These are phyloP conservation scores for Anastrepha obliqua DNA, from an alignment of 1,140 invertebrate species.

Conservation along the genomic window DNA sequence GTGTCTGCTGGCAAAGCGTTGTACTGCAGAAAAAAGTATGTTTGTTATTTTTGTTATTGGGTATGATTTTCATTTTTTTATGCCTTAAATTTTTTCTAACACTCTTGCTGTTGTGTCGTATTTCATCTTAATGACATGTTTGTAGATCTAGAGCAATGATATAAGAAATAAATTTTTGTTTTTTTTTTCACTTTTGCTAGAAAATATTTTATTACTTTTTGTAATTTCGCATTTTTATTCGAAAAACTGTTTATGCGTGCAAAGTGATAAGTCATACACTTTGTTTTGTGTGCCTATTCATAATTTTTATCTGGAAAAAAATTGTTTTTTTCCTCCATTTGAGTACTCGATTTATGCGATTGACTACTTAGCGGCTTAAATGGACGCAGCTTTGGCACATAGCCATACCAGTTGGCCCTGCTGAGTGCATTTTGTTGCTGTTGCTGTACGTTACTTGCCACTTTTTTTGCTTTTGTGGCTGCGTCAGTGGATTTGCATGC, in stretches of 20 bases:
- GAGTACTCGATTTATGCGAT: constrained; percentile 14
- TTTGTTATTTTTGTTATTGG: neutral
- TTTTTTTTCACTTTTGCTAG: neutral
- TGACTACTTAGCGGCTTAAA: constrained; percentile 41
- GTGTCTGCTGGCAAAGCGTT: constrained; percentile 11
- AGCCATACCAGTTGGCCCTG: constrained; percentile 29
- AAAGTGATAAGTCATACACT: constrained; percentile 31
- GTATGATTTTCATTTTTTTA: neutral
- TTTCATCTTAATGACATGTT: constrained; percentile 53
- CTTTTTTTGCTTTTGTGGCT: neutral
- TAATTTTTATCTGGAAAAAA: neutral
- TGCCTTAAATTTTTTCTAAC: neutral
- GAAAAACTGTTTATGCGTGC: neutral
- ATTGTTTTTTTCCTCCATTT: neutral
- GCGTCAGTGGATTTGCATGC: neutral
- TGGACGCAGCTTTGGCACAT: neutral
- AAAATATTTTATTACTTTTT: neutral
- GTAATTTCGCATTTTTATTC: constrained; percentile 22
- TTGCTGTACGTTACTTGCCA: neutral
- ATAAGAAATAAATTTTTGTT: constrained; percentile 11
- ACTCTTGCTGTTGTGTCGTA: constrained; percentile 34
- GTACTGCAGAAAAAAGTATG: neutral
- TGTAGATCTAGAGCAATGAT: constrained; percentile 53
- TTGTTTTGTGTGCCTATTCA: constrained; percentile 2
- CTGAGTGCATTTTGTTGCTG: neutral